Conservation (phyloP, 2,797 vertebrate species). For the Paratrypauchen microcephalus region DNA sequence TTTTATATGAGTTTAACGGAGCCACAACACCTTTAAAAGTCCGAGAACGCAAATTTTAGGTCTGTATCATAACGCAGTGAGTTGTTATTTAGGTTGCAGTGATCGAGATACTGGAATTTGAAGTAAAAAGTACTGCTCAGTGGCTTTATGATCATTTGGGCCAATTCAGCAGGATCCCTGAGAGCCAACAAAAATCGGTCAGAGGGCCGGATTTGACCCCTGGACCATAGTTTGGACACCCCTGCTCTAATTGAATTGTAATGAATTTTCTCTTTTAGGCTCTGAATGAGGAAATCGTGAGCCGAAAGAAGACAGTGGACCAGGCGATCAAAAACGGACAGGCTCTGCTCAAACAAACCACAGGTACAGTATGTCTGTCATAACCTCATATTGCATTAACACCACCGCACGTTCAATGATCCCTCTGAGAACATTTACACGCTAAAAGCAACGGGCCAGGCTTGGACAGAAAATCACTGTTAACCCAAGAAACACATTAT, state of each 20-base stretch:
- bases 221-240: no score
- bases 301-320: conserved; percentile 95
- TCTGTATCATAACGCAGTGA: no score
- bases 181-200: no score
- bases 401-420: neutral
- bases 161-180: no score
- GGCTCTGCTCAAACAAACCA: conserved; percentile 95
- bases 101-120: no score
- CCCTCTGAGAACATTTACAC: neutral
- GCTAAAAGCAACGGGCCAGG: neutral
- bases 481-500: conserved; percentile 43
- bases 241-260: neutral
- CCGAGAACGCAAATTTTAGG: no score
- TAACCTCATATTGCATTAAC: neutral
- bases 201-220: no score
- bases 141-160: no score
- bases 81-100: no score
- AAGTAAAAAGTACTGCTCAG: no score
- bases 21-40: no score
- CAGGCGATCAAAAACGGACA: conserved; percentile 98
- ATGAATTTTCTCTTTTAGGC: conserved; percentile 68
- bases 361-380: conserved; percentile 75
- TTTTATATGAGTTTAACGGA: no score
- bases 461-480: neutral
- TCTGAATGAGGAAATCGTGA: conserved; percentile 94